Base-by-base conservation (phyloP, 1,140 invertebrate species). In the Episyrphus balteatus region DNA sequence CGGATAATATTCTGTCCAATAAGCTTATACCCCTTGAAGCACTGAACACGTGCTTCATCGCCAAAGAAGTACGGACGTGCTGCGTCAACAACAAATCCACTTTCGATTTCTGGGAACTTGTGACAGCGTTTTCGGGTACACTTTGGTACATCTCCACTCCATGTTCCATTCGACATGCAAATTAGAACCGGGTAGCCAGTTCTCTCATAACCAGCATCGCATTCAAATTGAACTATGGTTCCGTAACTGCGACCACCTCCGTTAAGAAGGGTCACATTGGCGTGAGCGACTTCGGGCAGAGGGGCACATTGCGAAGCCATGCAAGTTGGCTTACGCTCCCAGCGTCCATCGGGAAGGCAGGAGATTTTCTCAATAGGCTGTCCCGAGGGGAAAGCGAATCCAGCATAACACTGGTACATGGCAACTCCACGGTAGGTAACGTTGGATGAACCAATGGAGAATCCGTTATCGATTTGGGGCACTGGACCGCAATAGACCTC, bases 401-500 rank as follows among this genome's bases (percentile, higher is more conserved):
- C 93, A 34, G 92, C 91, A 61, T 97, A 96, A 68, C 93, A 97
- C 59, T 94, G 89, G 67, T 96, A 98, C 52, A 88, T 93, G 18
- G 92, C 92, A 53, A 91, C 75, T 12, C 92, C 93, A 50, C 81
- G 79, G 57, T 91, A 97, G 1, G 92, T 96, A 3, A 97, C 92
- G 66, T 96, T 97, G 0, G 88, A 86, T 1, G 92, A 92, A 41
- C 86, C 88, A 61, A 94, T 92, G 1, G 92, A 95, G 65, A 95
- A 96, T 40, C 93, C 93, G 66, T 96, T 98, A 57, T 94, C 89
- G 48, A 97, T 97, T 75, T 96, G 92, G 47, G 93, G 93, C 19
- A 97, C 92, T 31, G 92, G 91, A 44, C 92, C 92, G 70, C 93
- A 98, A 63, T 97, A 98, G 14, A 95, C 88, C 75, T 94, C 91